Evolutionary conservation across 2,113 vertebrate species (phyloP), one percentile per base, ranked within the genome.

Genomic region (Redunca redunca): DNA sequence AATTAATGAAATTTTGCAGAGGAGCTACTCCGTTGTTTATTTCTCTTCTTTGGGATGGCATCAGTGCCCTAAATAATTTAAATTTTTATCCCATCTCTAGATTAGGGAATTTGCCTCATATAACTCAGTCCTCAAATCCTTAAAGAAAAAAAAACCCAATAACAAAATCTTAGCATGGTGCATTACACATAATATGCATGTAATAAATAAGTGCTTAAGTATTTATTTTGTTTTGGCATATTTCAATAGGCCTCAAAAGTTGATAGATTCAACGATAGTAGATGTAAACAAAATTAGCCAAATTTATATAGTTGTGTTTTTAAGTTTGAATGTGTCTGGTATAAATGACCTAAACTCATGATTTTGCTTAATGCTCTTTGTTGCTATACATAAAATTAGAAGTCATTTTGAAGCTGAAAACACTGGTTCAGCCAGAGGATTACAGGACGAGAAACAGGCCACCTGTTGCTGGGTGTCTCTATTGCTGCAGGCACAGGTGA

Each of bases 331-430:
- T 83, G 21, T 50, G 30, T 94, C 40, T 77, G 40, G 60, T 88
- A 21, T 60, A 91, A 64, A 60, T 89, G 53, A 25, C 10, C 26
- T 92, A 21, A 50, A 26, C 25, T 33, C 17, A 58, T 19, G 15
- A 48, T 64, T 55, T 81, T 84, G 14, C 36, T 15, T 91, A 87
- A 57, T 92, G 10, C 23, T 83, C n/a, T 84, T 1, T 80, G 50
- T 58, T 52, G 16, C 78, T 67, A 62, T 60, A 53, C 12, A 48
- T 85, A 87, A 95, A 95, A 46, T 7, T 78, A 21, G 43, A 40
- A 91, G 50, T 95, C 28, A 89, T 90, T 82, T 82, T 95, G 85
- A 80, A 14, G 6, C 60, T 88, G 46, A 88, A 93, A 93, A 88
- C 10, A 26, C 25, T 46, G 3, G 12, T 88, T 96, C 52, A 36